These are phyloP conservation scores for Danaus plexippus DNA, from an alignment of 1,140 invertebrate species.

Conservation along the genomic window DNA sequence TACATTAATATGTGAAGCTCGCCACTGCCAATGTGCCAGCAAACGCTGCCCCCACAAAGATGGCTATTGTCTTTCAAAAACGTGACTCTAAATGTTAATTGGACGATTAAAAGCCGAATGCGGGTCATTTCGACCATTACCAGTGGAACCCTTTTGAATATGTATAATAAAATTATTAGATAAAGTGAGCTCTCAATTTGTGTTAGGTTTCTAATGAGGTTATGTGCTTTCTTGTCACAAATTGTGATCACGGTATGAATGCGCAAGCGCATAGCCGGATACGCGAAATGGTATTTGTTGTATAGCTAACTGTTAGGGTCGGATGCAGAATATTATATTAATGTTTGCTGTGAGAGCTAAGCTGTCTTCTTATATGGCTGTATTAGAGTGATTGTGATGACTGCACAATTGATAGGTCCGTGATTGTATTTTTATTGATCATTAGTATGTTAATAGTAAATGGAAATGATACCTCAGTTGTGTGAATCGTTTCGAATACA, in stretches of 20 bases:
- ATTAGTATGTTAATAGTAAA: no score
- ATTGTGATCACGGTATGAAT: conserved; percentile 52
- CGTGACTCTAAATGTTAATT: conserved; percentile 71
- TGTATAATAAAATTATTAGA: conserved; percentile 72
- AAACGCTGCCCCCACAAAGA: conserved; percentile 54
- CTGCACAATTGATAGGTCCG: no score
- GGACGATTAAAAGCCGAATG: conserved; percentile 69
- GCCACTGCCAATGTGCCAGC: conserved; percentile 59
- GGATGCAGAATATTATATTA: conserved; percentile 51
- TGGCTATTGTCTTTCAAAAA: conserved; percentile 68
- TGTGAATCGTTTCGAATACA: no score
- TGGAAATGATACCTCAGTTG: no score
- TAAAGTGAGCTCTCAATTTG: conserved; percentile 65
- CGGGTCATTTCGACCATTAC: conserved; percentile 70
- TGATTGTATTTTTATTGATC: no score
- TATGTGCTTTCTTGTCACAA: conserved; percentile 70
- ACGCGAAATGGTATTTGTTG: conserved; percentile 63
- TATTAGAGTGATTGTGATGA: no score
- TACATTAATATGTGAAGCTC: conserved; percentile 69
- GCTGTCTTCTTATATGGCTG: no score
- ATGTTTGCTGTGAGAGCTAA: conserved; percentile 34
- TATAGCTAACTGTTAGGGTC: conserved; percentile 48
- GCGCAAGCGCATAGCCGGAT: conserved; percentile 63
- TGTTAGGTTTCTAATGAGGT: conserved; percentile 69
- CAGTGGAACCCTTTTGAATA: conserved; percentile 66